These are phyloP conservation scores for Drosophila recens DNA, from an alignment of 2,888 invertebrate genomes.

Conservation along the genomic window DNA sequence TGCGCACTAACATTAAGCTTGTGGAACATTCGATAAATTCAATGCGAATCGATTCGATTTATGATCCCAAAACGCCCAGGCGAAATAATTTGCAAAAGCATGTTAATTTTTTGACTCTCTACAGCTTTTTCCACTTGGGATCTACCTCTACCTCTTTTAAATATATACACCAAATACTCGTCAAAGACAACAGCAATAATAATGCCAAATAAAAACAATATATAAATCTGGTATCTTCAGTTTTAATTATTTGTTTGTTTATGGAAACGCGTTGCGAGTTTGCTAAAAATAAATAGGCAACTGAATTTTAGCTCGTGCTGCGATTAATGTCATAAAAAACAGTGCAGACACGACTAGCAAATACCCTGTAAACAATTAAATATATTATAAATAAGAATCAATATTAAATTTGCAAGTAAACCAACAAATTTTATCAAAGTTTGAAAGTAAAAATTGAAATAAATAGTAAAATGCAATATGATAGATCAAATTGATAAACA, in stretches of 20 bases:
- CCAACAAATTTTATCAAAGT: no score
- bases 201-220: conserved; percentile 7
- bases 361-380: conserved; percentile 2
- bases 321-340: conserved; percentile 31
- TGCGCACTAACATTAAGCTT: not conserved
- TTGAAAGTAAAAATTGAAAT: no score
- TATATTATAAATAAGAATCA: no score
- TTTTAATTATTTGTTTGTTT: conserved; percentile 44
- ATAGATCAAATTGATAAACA: no score
- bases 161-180: conserved; percentile 6
- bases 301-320: conserved; percentile 50
- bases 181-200: conserved; percentile 9
- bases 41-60: conserved; percentile 27
- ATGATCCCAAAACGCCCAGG: conserved; percentile 28
- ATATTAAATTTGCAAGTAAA: no score
- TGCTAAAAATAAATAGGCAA: conserved; percentile 69
- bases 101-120: no score
- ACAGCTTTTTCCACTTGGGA: conserved; percentile 13
- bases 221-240: conserved; percentile 18
- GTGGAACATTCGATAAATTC: conserved; percentile 1
- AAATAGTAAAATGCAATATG: no score
- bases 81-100: conserved; percentile 62
- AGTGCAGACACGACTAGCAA: not conserved
- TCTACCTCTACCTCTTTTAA: conserved; percentile 20
- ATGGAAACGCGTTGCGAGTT: conserved; percentile 52